phyloP scores from a whole-genome alignment of 2,113 vertebrate species.

The Cervus canadensis region DNA sequence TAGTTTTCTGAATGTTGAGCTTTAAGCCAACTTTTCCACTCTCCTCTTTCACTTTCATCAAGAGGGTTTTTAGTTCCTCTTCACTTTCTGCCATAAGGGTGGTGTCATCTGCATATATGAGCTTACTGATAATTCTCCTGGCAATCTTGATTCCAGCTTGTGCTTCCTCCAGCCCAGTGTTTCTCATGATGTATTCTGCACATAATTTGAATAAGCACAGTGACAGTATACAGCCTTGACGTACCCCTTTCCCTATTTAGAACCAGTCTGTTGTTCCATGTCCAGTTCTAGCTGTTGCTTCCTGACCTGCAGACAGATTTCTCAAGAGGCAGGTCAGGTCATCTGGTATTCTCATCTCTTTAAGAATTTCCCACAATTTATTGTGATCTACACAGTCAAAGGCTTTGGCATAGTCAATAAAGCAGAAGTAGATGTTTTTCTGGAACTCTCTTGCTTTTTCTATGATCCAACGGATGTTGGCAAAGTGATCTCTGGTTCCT shows the following conservation, averaged over 20 bases:
- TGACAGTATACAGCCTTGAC: background rate
- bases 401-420: background rate
- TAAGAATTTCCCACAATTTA: background rate
- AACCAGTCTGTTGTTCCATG: background rate
- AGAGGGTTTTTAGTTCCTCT: background rate
- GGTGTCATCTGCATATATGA: background rate
- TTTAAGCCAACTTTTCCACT: accelerated
- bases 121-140: background rate
- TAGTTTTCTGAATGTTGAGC: background rate
- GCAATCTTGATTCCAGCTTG: background rate
- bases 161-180: background rate
- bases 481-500: background rate
- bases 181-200: background rate
- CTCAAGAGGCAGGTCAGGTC: background rate
- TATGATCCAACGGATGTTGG: background rate
- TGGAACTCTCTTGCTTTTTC: background rate
- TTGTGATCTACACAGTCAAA: background rate
- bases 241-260: background rate
- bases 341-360: background rate
- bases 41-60: background rate
- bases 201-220: background rate
- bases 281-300: background rate
- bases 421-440: background rate
- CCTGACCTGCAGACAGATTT: background rate
- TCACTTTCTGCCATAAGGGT: background rate